phyloP scores from a whole-genome alignment of 2,888 invertebrate species.

The Sipha maydis region DNA sequence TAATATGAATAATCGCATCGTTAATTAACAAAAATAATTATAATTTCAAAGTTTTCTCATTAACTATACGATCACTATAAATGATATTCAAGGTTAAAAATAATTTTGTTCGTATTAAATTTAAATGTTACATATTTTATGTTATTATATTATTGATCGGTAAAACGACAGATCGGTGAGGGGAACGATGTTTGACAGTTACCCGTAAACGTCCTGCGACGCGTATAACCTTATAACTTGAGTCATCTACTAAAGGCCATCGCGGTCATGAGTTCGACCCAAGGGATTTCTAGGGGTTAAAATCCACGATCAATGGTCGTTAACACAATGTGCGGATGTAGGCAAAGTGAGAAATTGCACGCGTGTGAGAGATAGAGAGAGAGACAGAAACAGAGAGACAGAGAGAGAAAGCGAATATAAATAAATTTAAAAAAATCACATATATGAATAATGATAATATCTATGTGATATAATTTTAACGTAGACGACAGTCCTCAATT shows the following conservation, averaged over 20 bases:
- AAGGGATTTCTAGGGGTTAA: conserved; percentile 7
- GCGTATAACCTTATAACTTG: not conserved
- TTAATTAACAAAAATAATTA: not conserved
- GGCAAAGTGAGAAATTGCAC: too few species aligned
- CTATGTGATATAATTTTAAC: conserved; percentile 50
- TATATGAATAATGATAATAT: conserved; percentile 10
- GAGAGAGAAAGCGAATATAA: not conserved
- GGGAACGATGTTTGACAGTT: too few species aligned
- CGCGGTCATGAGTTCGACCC: not conserved
- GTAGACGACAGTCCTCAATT: conserved; percentile 57
- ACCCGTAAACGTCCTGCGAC: too few species aligned
- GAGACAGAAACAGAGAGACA: not conserved
- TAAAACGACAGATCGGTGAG: too few species aligned
- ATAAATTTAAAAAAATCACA: not conserved
- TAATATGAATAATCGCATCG: not conserved
- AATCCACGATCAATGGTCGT: conserved; percentile 44
- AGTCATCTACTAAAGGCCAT: not conserved
- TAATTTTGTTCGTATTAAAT: too few species aligned
- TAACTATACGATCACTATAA: not conserved
- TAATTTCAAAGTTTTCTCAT: not conserved
- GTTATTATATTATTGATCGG: too few species aligned
- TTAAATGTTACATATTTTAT: too few species aligned
- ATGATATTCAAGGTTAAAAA: not conserved
- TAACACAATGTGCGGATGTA: conserved; percentile 56
- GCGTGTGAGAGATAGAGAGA: not conserved